Evolutionary conservation across 2,888 invertebrate genomes (phyloP), one percentile per base, ranked within the genome.

Genomic region (Leucophenga maculata): DNA sequence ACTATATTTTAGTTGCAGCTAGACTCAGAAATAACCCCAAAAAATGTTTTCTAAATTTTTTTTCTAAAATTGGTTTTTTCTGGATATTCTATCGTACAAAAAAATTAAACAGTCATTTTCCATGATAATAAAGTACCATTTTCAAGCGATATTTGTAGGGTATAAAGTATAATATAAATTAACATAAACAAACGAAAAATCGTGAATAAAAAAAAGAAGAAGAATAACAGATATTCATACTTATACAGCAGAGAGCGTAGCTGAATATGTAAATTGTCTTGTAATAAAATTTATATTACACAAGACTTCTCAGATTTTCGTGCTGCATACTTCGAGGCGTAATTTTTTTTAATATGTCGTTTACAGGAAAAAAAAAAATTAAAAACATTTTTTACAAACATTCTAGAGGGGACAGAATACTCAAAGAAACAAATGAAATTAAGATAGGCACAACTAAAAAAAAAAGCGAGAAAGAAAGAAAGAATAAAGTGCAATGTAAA

Each of bases 211-310:
- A 60, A 60, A 71, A 59, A 62, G 54, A 68, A 62, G 75, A 71
- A 71, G 72, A 22, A 69, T 65, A 52, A 69, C 26, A 66, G 67
- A 67, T 71, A 69, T 55, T 67, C 69, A 79, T 78, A 83, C 75
- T 77, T 80, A 80, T 76, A 80, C 76, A 82, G 8, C 39, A 11
- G 9, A 39, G 8, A 11, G 11, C 71, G 67, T 71, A 82, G 86
- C 71, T 78, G 85, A 86, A 87, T 85, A 86, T 87, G 86, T 81
- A 85, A 87, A 86, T 86, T 84, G 77, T 84, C 75, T 75, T 80
- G 85, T 85, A 85, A 84, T 85, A 84, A 85, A 84, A 80, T 82
- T 74, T 80, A 32, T 39, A 39, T 39, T 39, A 39, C 39, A 39
- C 1, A 11, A 39, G 1, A 39, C 39, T 39, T 39, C 11, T 39